Evolutionary conservation across 2,113 vertebrate species (phyloP), one percentile per base, ranked within the genome.

Genomic region (Tympanuchus pallidicinctus): DNA sequence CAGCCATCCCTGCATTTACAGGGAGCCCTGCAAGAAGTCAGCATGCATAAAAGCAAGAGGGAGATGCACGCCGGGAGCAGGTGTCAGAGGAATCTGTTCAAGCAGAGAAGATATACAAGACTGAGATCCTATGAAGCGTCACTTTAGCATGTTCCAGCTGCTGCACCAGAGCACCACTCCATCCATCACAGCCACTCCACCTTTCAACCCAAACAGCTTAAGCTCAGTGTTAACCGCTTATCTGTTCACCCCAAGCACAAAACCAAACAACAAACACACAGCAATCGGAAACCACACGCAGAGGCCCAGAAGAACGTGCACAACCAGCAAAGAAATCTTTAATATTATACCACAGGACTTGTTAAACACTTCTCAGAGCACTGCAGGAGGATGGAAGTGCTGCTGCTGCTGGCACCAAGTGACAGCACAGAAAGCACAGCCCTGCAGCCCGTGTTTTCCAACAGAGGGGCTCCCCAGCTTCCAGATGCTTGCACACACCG

Each of bases 11-110:
- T 40, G 82, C 60, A 27, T 43, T 71, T 56, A 92, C 32, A 60
- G 61, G 52, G 84, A 91, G 86, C 47, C 30, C 65, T 83, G 54
- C 14, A n/a, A 88, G 50, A 87, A 95, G 52, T 73, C 88, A 84
- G 54, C 63, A 54, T 0, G 15, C 22, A 45, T 88, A 78, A 86
- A 90, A 1, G 4, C 1, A 11, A 73, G 63, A 88, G 43, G 43
- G 48, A 86, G 52, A 72, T 54, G 54, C 48, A 45, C 15, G 63
- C 73, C 80, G 93, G 70, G 5, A 92, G 70, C 85, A 95, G 92
- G 79, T 69, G 66, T 75, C 73, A 90, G 66, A 79, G 20, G 17
- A 34, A 17, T 32, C 70, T 48, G 36, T 82, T 82, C 7, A 82
- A 88, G 72, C 34, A 72, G 34, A 54, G 42, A 60, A 84, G 61